A percentile compares a stretch with the other conserved stretches of the same genome.
Conservation (phyloP, 2,888 invertebrate species). For the Chrysolina oricalcia region DNA sequence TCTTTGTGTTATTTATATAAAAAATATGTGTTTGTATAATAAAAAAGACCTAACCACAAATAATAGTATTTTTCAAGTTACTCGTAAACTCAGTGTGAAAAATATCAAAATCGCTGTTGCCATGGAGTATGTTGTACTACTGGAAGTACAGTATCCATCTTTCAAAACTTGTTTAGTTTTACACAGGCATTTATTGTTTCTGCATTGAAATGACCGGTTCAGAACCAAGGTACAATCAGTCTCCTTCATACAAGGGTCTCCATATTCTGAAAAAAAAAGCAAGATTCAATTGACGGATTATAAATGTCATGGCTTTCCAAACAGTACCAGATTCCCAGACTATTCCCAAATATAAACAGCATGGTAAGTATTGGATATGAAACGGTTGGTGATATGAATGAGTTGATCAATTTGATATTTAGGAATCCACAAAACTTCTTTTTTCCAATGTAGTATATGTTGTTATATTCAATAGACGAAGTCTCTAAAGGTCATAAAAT, state of each 20-base stretch:
- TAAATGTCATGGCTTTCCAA: too few relatives aligned
- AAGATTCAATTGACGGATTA: constrained; percentile 17
- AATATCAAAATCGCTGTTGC: constrained; percentile 24
- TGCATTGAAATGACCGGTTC: constrained; percentile 56
- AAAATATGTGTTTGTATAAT: constrained; percentile 52
- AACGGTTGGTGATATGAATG: too few relatives aligned
- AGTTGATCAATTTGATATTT: too few relatives aligned
- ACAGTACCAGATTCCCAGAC: too few relatives aligned
- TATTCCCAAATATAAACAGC: too few relatives aligned
- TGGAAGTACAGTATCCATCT: constrained; percentile 47
- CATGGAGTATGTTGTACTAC: constrained; percentile 31
- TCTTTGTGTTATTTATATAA: constrained; percentile 50
- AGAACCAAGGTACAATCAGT: constrained; percentile 55
- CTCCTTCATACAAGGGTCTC: constrained; percentile 55
- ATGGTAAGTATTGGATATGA: too few relatives aligned
- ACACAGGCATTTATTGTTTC: constrained; percentile 60
- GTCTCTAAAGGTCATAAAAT: too few relatives aligned
- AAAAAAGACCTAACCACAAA: constrained; percentile 43
- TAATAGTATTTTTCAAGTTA: constrained; percentile 20
- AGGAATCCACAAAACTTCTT: too few relatives aligned
- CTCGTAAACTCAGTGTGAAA: constrained; percentile 2
- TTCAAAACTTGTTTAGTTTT: constrained; percentile 48
- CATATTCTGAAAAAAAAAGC: constrained; percentile 53
- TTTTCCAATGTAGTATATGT: too few relatives aligned
- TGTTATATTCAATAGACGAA: too few relatives aligned